Base-by-base conservation (phyloP, 2,797 vertebrate genomes). In the Pseudomugil tenellus region DNA sequence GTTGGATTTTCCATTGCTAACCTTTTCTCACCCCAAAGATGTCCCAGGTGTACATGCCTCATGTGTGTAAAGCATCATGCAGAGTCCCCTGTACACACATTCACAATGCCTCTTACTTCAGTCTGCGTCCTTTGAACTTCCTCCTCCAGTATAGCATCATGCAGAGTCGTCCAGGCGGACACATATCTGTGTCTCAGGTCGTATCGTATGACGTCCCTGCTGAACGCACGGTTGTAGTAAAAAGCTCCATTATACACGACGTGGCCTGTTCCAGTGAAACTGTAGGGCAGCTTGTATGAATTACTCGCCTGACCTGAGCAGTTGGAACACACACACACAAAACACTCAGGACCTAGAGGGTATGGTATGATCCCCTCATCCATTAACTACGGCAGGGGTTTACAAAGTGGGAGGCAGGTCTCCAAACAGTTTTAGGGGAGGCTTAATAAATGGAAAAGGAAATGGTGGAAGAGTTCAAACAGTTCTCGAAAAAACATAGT, bases 141-240 rank as follows among this genome's bases (percentile, higher is more conserved):
- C 80, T 91, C 81, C 81, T 96, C 96, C 66, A 96, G 94, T 69
- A 96, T 86, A 19, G 95, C 96, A 0, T 98, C 96, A 0, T 97
- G 95, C 13, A 98, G 93, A 70, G 96, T 95, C 53, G 95, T 95
- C 97, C 97, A 98, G 65, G 97, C 96, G 0, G 96, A 95, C 25
- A 98, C 96, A 0, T 92, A 96, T 58, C 96, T 91, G 77, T 95
- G 95, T 68, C 95, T 94, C 86, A 98, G 91, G 90, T 98, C 95
- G 0, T 96, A 98, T 71, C 96, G 95, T 87, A 98, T 96, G 84
- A 98, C 92, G 86, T 97, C 97, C 57, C 96, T 94, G 0, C 96
- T 97, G 91, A 97, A 98, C 53, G 97, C 97, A 1, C 96, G 95
- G 89, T 96, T 98, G 90, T 98, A 98, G 91, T 95, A 98, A 81